These are phyloP conservation scores for Dynastes grantii DNA, from an alignment of 2,888 invertebrate genomes.

Conservation along the genomic window DNA sequence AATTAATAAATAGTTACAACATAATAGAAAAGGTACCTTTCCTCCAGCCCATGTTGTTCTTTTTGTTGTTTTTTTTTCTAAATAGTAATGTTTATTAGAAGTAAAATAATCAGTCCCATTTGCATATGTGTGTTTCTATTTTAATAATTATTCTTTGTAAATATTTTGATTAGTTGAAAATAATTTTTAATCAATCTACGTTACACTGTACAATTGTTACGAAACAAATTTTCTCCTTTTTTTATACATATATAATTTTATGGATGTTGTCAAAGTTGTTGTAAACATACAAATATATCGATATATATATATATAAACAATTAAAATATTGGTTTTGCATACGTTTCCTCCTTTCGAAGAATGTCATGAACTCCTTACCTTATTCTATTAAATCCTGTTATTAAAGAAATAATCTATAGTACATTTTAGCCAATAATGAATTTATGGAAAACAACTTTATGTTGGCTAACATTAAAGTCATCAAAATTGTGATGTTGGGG, in stretches of 20 bases:
- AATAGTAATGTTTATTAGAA: not conserved
- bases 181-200: no score
- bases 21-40: slow-evolving; percentile 2
- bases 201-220: slow-evolving; percentile 27
- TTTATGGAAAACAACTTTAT: no score
- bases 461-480: no score
- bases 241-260: slow-evolving; percentile 40
- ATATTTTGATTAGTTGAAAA: not conserved
- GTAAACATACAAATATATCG: slow-evolving; percentile 51
- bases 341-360: no score
- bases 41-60: slow-evolving; percentile 21
- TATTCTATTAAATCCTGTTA: no score
- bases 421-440: not conserved
- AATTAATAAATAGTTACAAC: slow-evolving; percentile 20
- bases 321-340: slow-evolving; percentile 14
- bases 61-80: slow-evolving; percentile 25
- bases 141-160: not conserved
- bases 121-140: not conserved
- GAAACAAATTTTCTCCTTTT: slow-evolving; percentile 34
- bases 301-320: slow-evolving; percentile 44
- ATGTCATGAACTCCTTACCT: no score
- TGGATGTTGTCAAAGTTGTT: slow-evolving; percentile 52
- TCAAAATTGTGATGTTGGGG: not conserved
- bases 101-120: slow-evolving; percentile 1
- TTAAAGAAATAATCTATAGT: no score